phyloP scores from a whole-genome alignment of 2,113 vertebrate species.

The Muntiacus reevesi region DNA sequence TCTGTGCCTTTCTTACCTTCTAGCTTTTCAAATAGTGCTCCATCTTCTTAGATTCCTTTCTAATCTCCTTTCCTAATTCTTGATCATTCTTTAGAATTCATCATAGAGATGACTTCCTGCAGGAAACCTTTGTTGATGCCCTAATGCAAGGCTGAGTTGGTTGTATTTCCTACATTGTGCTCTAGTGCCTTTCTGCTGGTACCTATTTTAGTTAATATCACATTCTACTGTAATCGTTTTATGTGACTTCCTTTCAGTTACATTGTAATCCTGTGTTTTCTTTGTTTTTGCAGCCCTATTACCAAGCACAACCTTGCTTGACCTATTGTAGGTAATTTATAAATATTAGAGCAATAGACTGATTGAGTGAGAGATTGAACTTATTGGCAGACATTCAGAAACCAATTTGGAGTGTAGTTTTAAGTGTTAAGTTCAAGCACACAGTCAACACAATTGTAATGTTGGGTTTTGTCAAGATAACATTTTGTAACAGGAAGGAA shows the following conservation, averaged over 20 bases:
- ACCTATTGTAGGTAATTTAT: neutral
- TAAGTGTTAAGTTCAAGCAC: neutral
- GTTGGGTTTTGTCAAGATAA: neutral
- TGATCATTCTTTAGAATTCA: neutral
- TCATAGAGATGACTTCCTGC: neutral
- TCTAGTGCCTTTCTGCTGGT: neutral
- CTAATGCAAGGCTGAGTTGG: neutral
- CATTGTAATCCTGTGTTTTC: neutral
- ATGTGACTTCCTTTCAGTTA: neutral
- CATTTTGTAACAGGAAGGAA: constrained; percentile 18
- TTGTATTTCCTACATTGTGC: neutral
- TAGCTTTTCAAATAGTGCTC: neutral
- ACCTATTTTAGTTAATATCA: neutral
- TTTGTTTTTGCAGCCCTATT: neutral
- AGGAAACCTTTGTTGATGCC: neutral
- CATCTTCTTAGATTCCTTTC: neutral
- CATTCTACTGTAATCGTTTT: neutral
- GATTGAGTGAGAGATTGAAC: neutral
- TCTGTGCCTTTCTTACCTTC: neutral
- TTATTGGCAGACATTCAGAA: constrained; percentile 6
- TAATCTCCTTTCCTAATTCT: neutral
- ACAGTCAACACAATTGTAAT: neutral
- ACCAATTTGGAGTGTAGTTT: neutral
- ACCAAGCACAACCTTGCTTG: neutral
- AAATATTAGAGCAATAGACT: neutral